Conservation (phyloP, 1,140 invertebrate genomes). For the Acromyrmex echinatior region DNA sequence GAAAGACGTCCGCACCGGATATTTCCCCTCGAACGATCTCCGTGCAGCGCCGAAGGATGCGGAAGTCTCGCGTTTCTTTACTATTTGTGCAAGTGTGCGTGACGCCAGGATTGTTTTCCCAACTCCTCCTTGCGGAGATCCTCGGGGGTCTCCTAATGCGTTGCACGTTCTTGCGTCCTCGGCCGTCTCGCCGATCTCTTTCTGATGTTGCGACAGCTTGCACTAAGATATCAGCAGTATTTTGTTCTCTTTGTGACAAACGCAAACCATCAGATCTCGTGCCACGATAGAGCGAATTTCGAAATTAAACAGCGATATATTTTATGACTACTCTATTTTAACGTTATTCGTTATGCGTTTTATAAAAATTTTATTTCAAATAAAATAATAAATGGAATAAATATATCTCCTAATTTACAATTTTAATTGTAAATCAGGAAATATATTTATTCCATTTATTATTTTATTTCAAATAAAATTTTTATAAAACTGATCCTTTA, state of each 20-base stretch:
- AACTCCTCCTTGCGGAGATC: constrained; percentile 46
- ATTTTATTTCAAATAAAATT: constrained; percentile 10
- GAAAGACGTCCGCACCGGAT: constrained; percentile 47
- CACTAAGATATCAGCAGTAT: not conserved
- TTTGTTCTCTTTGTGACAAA: constrained; percentile 43
- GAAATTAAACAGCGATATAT: constrained; percentile 24
- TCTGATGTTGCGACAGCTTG: constrained; percentile 65
- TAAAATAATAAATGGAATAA: not conserved
- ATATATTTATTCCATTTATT: not conserved
- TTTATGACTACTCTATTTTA: not conserved
- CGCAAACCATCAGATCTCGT: constrained; percentile 44
- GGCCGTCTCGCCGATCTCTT: constrained; percentile 61
- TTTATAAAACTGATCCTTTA: not conserved
- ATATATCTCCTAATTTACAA: not conserved
- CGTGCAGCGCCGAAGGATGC: constrained; percentile 34
- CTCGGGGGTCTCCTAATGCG: constrained; percentile 65
- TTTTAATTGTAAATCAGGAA: constrained; percentile 8
- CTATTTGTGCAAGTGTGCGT: constrained; percentile 79
- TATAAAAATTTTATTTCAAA: not conserved
- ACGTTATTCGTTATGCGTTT: not conserved
- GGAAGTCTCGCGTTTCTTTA: constrained; percentile 76
- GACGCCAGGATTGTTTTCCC: constrained; percentile 76
- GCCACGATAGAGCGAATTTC: constrained; percentile 17
- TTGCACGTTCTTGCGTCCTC: constrained; percentile 62
- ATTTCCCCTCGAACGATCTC: constrained; percentile 22